A percentile compares a stretch with the other conserved stretches of the same genome.
phyloP scores from a whole-genome alignment of 2,797 vertebrate species.

The Tauraco hartlaubi region DNA sequence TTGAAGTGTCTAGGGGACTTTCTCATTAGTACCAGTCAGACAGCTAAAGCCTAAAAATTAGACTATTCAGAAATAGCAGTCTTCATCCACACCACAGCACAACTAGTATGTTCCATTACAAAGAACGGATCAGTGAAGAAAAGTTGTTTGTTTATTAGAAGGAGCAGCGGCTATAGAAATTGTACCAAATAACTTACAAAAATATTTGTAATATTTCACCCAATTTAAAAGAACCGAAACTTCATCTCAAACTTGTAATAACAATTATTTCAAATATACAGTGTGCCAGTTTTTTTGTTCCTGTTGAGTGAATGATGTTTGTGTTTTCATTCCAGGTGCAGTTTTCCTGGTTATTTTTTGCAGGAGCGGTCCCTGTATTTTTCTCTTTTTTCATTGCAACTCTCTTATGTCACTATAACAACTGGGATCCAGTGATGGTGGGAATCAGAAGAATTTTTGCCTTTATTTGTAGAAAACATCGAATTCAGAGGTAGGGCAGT shows the following conservation, averaged over 20 bases:
- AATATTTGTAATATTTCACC: background rate
- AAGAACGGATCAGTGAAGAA: background rate
- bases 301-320: background rate
- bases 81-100: background rate
- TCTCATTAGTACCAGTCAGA: background rate
- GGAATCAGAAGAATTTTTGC: slow-evolving; percentile 92
- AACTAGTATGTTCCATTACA: background rate
- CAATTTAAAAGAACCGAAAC: background rate
- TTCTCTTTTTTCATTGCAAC: slow-evolving; percentile 94
- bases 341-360: slow-evolving; percentile 97
- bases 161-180: background rate
- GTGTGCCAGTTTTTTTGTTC: background rate
- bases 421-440: slow-evolving; percentile 98
- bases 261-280: background rate
- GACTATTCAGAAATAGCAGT: background rate
- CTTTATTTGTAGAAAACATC: slow-evolving; percentile 93
- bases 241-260: background rate
- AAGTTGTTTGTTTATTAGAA: background rate
- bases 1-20: background rate
- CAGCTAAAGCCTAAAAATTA: background rate
- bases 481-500: slow-evolving; percentile 87
- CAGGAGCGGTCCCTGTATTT: slow-evolving; percentile 93
- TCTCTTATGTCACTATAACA: slow-evolving; percentile 96
- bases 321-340: slow-evolving; percentile 84
- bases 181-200: background rate